Conservation (phyloP, 1,140 invertebrate genomes). For the Probaryconus sp. region DNA sequence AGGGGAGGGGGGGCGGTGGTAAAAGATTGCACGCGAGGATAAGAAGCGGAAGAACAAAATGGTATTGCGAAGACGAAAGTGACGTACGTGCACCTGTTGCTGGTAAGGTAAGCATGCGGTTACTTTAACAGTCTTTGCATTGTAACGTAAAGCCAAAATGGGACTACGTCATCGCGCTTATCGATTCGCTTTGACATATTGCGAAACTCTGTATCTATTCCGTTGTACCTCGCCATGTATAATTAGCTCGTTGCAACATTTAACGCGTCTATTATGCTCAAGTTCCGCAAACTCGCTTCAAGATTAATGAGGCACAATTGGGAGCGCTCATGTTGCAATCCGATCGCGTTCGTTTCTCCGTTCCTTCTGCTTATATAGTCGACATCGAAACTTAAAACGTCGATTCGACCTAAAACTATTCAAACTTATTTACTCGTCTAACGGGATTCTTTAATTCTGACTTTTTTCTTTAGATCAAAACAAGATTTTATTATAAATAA, state of each 20-base stretch:
- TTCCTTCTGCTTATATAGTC: no score
- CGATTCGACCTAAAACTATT: background rate
- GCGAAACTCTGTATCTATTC: slow-evolving; percentile 42
- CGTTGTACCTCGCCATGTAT: slow-evolving; percentile 42
- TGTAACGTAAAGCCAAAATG: slow-evolving; percentile 48
- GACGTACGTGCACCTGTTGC: slow-evolving; percentile 59
- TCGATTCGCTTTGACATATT: slow-evolving; percentile 57
- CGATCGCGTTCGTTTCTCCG: slow-evolving; percentile 50
- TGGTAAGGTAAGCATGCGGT: slow-evolving; percentile 48
- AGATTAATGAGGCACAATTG: slow-evolving; percentile 57
- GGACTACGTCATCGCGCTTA: slow-evolving; percentile 26
- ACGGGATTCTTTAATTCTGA: no score
- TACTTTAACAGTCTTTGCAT: slow-evolving; percentile 56
- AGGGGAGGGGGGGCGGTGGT: background rate
- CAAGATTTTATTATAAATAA: no score
- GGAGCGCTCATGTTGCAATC: slow-evolving; percentile 45
- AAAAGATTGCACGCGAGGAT: slow-evolving; percentile 32
- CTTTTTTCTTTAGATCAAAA: no score
- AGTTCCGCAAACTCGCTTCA: slow-evolving; percentile 57
- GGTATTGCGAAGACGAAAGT: slow-evolving; percentile 38
- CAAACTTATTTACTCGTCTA: no score
- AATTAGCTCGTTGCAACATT: slow-evolving; percentile 59
- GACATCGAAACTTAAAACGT: background rate
- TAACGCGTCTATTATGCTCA: slow-evolving; percentile 57
- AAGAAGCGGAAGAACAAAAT: slow-evolving; percentile 51